phyloP scores from a whole-genome alignment of 2,113 vertebrate species.

The Archocentrus centrarchus region DNA sequence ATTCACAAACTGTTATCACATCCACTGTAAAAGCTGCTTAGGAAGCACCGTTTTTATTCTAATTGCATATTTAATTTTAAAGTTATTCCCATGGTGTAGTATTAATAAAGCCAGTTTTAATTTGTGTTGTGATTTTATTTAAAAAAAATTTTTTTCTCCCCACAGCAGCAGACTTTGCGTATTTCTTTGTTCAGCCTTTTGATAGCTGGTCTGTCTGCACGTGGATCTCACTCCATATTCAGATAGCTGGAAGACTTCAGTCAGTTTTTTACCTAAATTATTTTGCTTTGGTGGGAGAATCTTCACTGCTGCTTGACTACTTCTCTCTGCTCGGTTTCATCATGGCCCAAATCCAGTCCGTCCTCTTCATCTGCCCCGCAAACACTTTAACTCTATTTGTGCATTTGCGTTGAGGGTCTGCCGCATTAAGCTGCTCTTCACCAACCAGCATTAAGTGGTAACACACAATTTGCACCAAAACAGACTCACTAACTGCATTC shows the following conservation, averaged over 20 bases:
- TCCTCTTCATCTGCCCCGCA: neutral
- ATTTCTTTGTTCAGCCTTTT: neutral
- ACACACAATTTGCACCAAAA: neutral
- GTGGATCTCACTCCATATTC: neutral
- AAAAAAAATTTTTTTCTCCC: neutral
- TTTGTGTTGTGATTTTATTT: neutral
- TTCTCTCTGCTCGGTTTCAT: neutral
- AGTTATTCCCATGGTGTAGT: neutral
- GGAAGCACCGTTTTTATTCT: slow-evolving; percentile 5
- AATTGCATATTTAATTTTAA: neutral
- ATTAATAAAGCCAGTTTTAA: neutral
- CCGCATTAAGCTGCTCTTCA: neutral
- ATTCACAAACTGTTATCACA: slow-evolving; percentile 42
- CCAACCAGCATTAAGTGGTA: neutral
- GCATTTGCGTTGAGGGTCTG: neutral
- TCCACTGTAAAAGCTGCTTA: neutral
- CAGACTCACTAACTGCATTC: neutral
- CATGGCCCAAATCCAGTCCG: neutral
- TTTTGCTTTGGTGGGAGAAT: neutral
- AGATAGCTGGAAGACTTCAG: no score
- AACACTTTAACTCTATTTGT: neutral
- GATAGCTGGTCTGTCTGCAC: neutral
- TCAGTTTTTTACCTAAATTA: neutral
- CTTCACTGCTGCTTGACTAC: neutral
- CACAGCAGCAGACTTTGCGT: neutral